A percentile compares a stretch with the other conserved stretches of the same genome.
Evolutionary conservation across 2,113 vertebrate species (phyloP).

Genomic region (Festucalex cinctus): DNA sequence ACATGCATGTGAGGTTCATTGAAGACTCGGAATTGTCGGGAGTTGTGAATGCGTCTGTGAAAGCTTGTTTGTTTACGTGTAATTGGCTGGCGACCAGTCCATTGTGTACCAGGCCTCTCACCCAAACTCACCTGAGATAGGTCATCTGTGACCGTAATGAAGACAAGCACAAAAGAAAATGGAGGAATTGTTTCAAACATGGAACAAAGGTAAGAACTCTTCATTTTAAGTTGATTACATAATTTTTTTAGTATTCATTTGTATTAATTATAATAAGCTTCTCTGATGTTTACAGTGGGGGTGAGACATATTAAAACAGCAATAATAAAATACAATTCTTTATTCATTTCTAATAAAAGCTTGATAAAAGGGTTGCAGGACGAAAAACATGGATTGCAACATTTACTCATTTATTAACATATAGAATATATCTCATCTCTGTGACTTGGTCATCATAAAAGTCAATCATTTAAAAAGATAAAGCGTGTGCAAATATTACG

Average conservation of each 20-base stretch:
- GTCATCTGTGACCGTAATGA: not conserved
- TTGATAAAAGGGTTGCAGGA: not conserved
- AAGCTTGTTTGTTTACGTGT: no score
- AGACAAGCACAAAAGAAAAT: not conserved
- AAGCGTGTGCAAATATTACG: not conserved
- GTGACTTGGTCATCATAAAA: not conserved
- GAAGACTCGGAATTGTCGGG: no score
- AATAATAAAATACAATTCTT: conserved; percentile 1
- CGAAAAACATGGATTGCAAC: not conserved
- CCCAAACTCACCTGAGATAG: no score
- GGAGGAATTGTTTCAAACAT: not conserved
- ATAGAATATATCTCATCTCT: not conserved
- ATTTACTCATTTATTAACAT: not conserved
- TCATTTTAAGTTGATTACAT: not conserved
- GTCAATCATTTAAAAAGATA: not conserved
- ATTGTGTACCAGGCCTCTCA: no score
- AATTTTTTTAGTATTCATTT: not conserved
- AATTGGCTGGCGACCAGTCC: no score
- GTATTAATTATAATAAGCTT: not conserved
- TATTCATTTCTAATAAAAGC: conserved; percentile 9
- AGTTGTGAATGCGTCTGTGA: no score
- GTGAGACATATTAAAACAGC: not conserved
- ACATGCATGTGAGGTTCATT: no score
- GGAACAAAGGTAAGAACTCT: not conserved
- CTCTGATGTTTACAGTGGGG: not conserved